Evolutionary conservation across 1,140 invertebrate species (phyloP).

Genomic region (Penaeus indicus): DNA sequence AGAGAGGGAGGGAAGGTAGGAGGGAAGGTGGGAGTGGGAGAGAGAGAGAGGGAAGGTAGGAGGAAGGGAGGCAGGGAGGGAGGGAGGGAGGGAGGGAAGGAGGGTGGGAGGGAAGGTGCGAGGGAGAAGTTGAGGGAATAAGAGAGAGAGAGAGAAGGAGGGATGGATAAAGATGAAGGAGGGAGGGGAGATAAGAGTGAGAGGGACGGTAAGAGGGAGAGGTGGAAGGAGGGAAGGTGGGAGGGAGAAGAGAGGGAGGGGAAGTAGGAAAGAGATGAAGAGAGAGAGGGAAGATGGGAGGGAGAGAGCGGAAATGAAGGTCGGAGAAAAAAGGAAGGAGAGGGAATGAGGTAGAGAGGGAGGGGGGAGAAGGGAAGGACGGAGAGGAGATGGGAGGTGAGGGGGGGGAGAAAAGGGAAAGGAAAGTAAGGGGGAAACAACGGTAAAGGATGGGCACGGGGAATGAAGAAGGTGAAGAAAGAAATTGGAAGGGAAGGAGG

Average conservation of each 20-base stretch:
- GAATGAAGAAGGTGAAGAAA: background rate
- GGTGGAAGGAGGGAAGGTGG: background rate
- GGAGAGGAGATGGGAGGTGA: background rate
- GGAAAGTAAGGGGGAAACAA: background rate
- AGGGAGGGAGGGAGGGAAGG: no score
- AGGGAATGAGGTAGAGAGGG: no score
- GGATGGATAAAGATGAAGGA: background rate
- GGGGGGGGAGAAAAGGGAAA: background rate
- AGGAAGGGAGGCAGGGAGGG: no score
- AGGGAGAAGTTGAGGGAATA: background rate
- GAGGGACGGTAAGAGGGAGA: background rate
- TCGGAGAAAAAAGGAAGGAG: no score
- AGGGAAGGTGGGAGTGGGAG: background rate
- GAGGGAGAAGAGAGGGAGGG: background rate
- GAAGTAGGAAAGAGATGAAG: no score
- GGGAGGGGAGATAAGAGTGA: background rate
- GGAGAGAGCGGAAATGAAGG: no score
- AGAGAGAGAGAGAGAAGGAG: background rate
- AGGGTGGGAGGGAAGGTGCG: background rate
- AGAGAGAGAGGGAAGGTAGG: no score
- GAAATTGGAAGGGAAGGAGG: background rate
- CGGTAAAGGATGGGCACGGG: no score
- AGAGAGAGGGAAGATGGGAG: no score
- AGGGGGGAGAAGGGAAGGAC: background rate
- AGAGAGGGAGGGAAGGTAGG: background rate